Percentiles rank a stretch among this genome's conserved stretches.
These are phyloP conservation scores for Platichthys flesus DNA, from an alignment of 2,113 vertebrate genomes.

Conservation along the genomic window DNA sequence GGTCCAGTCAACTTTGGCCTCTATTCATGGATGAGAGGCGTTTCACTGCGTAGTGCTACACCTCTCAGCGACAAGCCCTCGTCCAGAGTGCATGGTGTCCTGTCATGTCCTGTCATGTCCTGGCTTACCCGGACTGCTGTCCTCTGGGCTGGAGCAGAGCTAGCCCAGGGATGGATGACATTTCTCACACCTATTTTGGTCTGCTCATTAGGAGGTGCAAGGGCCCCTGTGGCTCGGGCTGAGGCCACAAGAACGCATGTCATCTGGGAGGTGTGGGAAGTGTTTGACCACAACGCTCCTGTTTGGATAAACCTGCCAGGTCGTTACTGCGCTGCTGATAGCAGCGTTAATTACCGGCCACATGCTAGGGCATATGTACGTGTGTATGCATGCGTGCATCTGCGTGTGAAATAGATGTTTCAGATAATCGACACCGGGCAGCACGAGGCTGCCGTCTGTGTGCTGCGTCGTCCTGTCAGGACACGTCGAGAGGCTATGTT, in stretches of 20 bases:
- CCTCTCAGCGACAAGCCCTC: constrained; percentile 59
- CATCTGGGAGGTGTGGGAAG: constrained; percentile 68
- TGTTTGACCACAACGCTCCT: constrained; percentile 72
- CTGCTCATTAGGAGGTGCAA: constrained; percentile 79
- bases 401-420: constrained; percentile 27
- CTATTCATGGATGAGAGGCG: constrained; percentile 46
- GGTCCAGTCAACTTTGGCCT: constrained; percentile 19
- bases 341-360: constrained; percentile 60
- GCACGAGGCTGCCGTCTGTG: constrained; percentile 19
- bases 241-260: constrained; percentile 56
- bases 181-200: constrained; percentile 77
- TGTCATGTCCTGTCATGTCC: constrained; percentile 75
- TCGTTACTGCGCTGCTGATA: constrained; percentile 34
- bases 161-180: constrained; percentile 56
- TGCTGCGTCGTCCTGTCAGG: constrained; percentile 37
- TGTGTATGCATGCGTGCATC: constrained; percentile 12
- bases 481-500: constrained; percentile 32
- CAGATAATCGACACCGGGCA: constrained; percentile 65
- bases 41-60: constrained; percentile 43
- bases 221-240: constrained; percentile 53
- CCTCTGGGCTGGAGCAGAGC: constrained; percentile 58
- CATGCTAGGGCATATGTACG: constrained; percentile 41
- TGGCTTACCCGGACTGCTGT: constrained; percentile 53
- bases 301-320: constrained; percentile 65
- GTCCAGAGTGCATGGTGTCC: constrained; percentile 61